These are phyloP conservation scores for Andrena dorsata DNA, from an alignment of 2,888 invertebrate genomes.

Conservation along the genomic window DNA sequence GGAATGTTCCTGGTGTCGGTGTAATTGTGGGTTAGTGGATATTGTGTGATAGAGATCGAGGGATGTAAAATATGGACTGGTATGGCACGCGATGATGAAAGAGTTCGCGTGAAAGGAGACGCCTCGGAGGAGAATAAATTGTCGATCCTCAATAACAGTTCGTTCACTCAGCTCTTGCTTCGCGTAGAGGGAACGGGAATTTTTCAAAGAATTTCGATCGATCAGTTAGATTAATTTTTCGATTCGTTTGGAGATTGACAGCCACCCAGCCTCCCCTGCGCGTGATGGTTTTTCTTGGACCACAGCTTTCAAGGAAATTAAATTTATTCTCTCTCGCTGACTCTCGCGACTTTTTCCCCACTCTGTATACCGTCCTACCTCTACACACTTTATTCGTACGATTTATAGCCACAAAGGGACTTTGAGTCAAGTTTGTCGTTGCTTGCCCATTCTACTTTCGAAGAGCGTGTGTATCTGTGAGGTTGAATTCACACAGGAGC, in stretches of 20 bases:
- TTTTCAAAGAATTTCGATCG: no score
- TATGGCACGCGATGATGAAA: no score
- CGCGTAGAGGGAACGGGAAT: no score
- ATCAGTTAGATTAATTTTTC: conserved; percentile 4
- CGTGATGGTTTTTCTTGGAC: neutral
- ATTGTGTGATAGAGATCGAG: no score
- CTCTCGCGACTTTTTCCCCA: neutral
- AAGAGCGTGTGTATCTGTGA: neutral
- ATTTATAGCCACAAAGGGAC: neutral
- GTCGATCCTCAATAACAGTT: no score
- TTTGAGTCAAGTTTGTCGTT: neutral
- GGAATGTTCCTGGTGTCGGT: neutral
- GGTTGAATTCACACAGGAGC: neutral
- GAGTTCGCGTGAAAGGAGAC: no score
- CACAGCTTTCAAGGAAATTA: conserved; percentile 60
- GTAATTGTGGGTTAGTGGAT: neutral
- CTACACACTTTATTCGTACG: neutral
- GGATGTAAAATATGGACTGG: no score
- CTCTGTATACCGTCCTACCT: neutral
- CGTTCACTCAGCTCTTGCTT: no score
- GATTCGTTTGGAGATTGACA: neutral
- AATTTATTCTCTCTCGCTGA: conserved; percentile 28
- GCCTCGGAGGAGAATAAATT: no score
- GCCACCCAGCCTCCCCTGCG: neutral
- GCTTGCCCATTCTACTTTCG: neutral